Evolutionary conservation across 2,113 vertebrate genomes (phyloP).

Genomic region (Pampusana beccarii): DNA sequence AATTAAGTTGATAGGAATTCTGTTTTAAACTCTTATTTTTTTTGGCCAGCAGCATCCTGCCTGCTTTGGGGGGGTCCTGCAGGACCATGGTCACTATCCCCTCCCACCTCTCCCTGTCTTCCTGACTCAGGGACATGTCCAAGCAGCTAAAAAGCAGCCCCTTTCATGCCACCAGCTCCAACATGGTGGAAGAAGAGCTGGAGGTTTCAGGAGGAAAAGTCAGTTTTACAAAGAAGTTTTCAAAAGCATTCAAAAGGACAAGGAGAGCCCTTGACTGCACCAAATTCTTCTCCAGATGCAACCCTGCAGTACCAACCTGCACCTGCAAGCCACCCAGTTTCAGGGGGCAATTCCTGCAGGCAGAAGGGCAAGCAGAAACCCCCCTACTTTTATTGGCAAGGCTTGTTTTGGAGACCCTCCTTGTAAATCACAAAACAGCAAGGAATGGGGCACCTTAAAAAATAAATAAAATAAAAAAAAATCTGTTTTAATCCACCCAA

Average conservation of each 20-base stretch:
- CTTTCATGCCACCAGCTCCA: not conserved
- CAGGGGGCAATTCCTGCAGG: not conserved
- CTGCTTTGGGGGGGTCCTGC: fast-evolving
- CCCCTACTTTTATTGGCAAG: not conserved
- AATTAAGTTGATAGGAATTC: not conserved
- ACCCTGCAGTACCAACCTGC: not conserved
- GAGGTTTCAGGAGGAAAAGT: not conserved
- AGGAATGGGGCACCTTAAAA: not conserved
- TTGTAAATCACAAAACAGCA: not conserved
- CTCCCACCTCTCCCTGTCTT: not conserved
- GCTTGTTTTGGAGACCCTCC: not conserved
- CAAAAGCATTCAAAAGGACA: not conserved
- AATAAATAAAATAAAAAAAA: no score
- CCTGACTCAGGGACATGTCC: not conserved
- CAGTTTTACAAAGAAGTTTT: not conserved
- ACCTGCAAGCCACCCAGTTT: not conserved
- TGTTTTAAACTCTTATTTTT: not conserved
- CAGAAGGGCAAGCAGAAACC: not conserved
- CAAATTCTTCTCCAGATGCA: not conserved
- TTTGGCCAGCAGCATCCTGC: no score
- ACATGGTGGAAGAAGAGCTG: not conserved
- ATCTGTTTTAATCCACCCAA: slow-evolving; percentile 43
- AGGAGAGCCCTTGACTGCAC: not conserved
- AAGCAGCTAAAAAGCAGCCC: not conserved
- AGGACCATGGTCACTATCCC: not conserved